Evolutionary conservation across 2,113 vertebrate genomes (phyloP), one percentile per base, ranked within the genome.

Genomic region (Shinisaurus crocodilurus): DNA sequence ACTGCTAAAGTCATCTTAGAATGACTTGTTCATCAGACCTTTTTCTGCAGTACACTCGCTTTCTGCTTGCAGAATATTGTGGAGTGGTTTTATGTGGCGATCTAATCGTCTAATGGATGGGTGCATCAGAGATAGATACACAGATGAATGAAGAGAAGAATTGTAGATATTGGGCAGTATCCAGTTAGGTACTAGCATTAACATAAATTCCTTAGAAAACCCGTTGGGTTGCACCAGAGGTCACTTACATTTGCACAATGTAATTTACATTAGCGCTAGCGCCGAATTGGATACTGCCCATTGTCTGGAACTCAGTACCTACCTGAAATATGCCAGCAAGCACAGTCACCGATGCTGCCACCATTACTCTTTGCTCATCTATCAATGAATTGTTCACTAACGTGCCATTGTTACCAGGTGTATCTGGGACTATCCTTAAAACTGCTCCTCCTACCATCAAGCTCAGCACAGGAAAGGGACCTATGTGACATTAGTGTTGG

Each of bases 251-350:
- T 63, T 12, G 12, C 60, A 63, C 3, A 23, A 63, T 12, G 12
- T 63, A 63, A 23, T 63, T 63, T 63, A 23, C 12, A 63, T 20
- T 18, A 63, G 60, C 20, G 5, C 3, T 63, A 63, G 5, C 12
- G 20, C 60, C 3, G 18, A 63, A 63, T 63, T 20, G 60, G 60
- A 63, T 63, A 63, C 20, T 63, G 16, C 20, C 60, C 20, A 23
- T 63, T 63, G 20, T 63, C 3, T 23, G 20, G 60, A 63, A 63
- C 5, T 63, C 20, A 23, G 60, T 3, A 10, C 97, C 95, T 86
- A 99, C 99, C 98, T 99, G 99, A 92, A 99, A 96, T 92, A 99
- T 93, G 40, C 98, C 99, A 85, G 97, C 96, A 74, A 99, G 97
- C 72, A 99, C 94, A n/a, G 99, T 98, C 37, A 99, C 93, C 20